Base-by-base conservation (phyloP, 2,888 invertebrate genomes). In the Iselma pallidipennis region DNA sequence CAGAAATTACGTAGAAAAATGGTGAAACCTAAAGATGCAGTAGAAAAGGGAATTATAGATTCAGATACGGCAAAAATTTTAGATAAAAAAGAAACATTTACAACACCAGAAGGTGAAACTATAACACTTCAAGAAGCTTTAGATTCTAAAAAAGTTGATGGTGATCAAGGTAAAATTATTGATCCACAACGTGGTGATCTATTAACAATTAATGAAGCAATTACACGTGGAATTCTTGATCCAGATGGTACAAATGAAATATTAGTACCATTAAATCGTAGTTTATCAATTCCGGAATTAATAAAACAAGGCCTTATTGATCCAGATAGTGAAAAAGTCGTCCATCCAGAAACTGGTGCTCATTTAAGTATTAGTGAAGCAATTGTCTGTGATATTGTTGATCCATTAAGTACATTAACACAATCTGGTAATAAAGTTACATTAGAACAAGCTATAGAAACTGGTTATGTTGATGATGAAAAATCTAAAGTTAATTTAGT, bases 301-400 rank as follows among this genome's bases (percentile, higher is more conserved):
- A 87, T 94, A 66, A 87, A 89, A 67, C 95, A 95, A 82, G 97
- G 96, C 51, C 86, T 96, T 29, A 86, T 96, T 68, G 92, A 93
- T 78, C 87, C 88, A 4, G 81, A 82, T 28, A 87, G 88, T 12
- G 87, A 88, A 65, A 91, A 90, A 82, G 89, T 94, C 61, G 87
- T 96, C 68, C 95, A 95, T 80, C 95, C 95, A 2, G 94, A 94
- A 82, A 91, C 92, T 21, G 95, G 95, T 2, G 87, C 85, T 69
- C 87, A 89, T 65, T 83, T 96, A 55, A 89, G 90, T 58, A 83
- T 96, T 64, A 86, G 88, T 71, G 91, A 95, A 85, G 94, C 96
- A 25, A 91, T 96, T 54, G 87, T 91, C 71, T 93, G 92, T 79
- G 95, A 96, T 74, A 90, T 96, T 70, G 87, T 96, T 53, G 94